Percentiles rank a stretch among this genome's conserved stretches.
phyloP scores from a whole-genome alignment of 2,113 vertebrate species.

The Dendrocopos noguchii region DNA sequence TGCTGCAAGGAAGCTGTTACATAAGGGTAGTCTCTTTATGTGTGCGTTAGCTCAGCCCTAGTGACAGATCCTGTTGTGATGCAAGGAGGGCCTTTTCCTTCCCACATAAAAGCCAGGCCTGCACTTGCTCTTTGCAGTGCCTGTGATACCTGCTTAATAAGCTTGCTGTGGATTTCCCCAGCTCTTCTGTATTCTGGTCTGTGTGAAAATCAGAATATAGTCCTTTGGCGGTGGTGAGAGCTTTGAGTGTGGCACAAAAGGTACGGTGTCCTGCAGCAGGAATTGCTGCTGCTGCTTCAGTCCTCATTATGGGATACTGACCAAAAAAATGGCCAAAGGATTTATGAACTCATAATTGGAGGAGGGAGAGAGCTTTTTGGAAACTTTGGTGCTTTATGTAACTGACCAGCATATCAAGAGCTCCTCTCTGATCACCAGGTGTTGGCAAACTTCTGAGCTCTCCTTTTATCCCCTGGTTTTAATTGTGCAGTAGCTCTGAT shows the following conservation, averaged over 20 bases:
- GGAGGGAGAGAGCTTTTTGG: background rate
- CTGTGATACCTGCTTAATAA: background rate
- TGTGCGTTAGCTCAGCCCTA: background rate
- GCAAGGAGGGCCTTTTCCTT: background rate
- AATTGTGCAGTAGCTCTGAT: background rate
- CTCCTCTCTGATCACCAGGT: background rate
- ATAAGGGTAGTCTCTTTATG: background rate
- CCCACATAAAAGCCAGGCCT: background rate
- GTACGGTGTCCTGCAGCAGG: background rate
- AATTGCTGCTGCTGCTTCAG: background rate
- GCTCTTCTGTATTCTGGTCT: background rate
- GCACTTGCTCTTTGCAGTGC: background rate
- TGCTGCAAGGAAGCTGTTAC: background rate
- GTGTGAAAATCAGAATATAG: background rate
- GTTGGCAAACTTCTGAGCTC: background rate
- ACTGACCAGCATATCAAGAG: background rate
- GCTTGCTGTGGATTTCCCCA: background rate
- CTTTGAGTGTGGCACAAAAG: background rate
- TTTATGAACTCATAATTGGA: background rate
- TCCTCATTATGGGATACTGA: background rate
- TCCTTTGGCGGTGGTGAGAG: background rate
- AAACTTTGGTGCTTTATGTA: background rate
- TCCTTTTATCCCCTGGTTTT: background rate
- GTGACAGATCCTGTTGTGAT: background rate
- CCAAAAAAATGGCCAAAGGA: background rate